These are phyloP conservation scores for Bubo scandiacus DNA, from an alignment of 2,113 vertebrate genomes.

Conservation along the genomic window DNA sequence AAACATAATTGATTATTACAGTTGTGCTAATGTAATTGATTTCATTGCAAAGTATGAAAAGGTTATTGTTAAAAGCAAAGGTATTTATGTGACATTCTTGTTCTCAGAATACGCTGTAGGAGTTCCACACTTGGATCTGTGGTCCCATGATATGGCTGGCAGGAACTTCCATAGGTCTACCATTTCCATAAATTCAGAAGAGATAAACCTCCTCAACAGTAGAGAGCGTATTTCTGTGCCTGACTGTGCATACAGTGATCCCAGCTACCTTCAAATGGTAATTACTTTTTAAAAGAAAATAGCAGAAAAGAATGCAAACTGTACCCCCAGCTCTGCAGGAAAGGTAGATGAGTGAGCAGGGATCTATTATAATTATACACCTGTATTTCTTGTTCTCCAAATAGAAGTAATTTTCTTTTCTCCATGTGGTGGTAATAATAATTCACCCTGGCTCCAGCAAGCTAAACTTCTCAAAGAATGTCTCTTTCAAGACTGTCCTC, in stretches of 20 bases:
- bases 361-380: conserved; percentile 35
- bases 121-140: neutral
- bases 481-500: conserved; percentile 23
- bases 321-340: neutral
- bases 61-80: neutral
- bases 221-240: neutral
- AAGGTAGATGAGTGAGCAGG: neutral
- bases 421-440: conserved; percentile 30
- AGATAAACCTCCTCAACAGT: neutral
- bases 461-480: neutral
- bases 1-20: neutral
- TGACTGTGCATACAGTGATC: neutral
- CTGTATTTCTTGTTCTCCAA: conserved; percentile 43
- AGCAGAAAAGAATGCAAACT: conserved; percentile 12
- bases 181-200: neutral
- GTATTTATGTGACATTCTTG: neutral
- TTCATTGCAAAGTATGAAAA: neutral
- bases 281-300: conserved; percentile 1
- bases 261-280: neutral
- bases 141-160: neutral
- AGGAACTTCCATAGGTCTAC: neutral
- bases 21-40: neutral
- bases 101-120: neutral
- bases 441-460: neutral
- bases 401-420: conserved; percentile 49